Evolutionary conservation across 2,888 invertebrate species (phyloP), one percentile per base, ranked within the genome.

Genomic region (Drosophila pseudotalamancana): DNA sequence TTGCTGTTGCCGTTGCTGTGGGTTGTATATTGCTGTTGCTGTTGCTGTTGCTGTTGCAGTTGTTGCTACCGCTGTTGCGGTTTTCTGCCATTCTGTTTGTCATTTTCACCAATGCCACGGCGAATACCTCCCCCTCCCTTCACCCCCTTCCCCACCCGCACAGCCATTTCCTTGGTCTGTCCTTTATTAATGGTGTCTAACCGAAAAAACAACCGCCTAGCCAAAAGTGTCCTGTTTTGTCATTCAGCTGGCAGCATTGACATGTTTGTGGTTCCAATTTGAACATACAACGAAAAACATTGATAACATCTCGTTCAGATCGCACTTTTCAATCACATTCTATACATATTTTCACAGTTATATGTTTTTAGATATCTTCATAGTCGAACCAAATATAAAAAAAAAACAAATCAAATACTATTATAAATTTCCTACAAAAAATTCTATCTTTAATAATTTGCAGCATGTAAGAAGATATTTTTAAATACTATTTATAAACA

Each of bases 131-230:
- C n/a, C 2, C 14, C 14, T 1, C 9, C 21, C 12, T 6, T 14
- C 11, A 2, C 27, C n/a, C 8, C n/a, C 3, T 8, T 9, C 11
- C 19, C 2, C 16, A 9, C 32, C 43, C 19, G 9, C 16, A 9
- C 16, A 4, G 34, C 49, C 66, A 67, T 63, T 77, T 72, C 42
- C 57, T 45, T 60, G 48, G 68, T 62, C 76, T 43, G 65, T 76
- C 76, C 83, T 80, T 86, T 83, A 86, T 83, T 83, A 86, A 86
- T 83, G 71, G 66, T 80, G 63, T 77, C 69, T 71, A 80, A 83
- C 80, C 80, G 29, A 60, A 72, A 65, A 62, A 56, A 37, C 60
- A 49, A 59, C 60, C 43, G 67, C 59, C 64, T 59, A 53, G 55
- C 31, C 40, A 32, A 25, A 63, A 69, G 12, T 67, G 25, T 73